Evolutionary conservation across 2,797 vertebrate species (phyloP).

Genomic region (Aselliscus stoliczkanus): DNA sequence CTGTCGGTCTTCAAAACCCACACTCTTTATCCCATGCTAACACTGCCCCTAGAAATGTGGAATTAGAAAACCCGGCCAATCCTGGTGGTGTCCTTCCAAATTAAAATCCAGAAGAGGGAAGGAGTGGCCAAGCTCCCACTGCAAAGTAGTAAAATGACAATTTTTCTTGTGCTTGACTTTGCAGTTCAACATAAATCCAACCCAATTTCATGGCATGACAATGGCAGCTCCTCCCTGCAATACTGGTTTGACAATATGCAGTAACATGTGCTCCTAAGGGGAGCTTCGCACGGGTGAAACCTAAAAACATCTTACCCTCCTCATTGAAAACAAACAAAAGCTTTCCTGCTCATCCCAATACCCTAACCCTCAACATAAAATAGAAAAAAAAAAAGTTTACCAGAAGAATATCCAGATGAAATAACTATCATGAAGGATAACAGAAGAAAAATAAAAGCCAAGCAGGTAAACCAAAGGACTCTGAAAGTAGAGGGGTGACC

Average conservation of each 20-base stretch:
- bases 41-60: neutral
- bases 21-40: neutral
- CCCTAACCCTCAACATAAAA: neutral
- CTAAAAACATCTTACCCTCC: neutral
- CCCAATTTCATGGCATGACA: neutral
- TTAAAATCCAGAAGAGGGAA: neutral
- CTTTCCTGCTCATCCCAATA: neutral
- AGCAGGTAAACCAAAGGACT: neutral
- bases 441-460: neutral
- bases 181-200: constrained; percentile 46
- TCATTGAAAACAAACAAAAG: neutral
- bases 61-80: neutral
- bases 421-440: neutral
- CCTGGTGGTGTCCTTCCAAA: neutral
- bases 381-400: no score
- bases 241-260: neutral
- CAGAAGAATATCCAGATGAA: neutral
- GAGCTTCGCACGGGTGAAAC: neutral
- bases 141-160: neutral
- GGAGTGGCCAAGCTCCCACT: neutral
- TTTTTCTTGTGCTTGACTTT: neutral
- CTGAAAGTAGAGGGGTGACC: neutral
- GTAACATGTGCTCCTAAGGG: neutral
- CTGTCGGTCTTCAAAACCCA: neutral
- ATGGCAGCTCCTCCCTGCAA: neutral